These are phyloP conservation scores for Tor tambroides DNA, from an alignment of 2,113 vertebrate species.

Conservation along the genomic window DNA sequence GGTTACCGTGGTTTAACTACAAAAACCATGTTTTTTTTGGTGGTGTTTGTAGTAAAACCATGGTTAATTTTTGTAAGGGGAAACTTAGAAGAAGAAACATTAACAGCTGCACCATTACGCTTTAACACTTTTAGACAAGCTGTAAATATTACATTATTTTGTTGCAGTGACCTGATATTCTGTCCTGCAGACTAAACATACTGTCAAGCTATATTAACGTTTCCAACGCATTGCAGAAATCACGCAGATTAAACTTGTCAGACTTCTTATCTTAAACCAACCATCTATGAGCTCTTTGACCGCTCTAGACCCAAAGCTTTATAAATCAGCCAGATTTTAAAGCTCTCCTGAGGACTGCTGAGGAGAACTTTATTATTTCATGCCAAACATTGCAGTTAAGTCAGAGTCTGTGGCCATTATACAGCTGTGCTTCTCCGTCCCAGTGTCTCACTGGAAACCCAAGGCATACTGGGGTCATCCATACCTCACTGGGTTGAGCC, in stretches of 20 bases:
- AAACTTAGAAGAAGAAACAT: not conserved
- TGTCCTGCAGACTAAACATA: slow-evolving; percentile 45
- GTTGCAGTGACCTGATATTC: not conserved
- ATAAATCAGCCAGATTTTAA: slow-evolving; percentile 9
- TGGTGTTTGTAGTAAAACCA: not conserved
- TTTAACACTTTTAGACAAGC: not conserved
- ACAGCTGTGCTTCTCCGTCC: not conserved
- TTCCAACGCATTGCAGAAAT: not conserved
- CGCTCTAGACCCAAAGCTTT: not conserved
- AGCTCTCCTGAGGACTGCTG: slow-evolving; percentile 9
- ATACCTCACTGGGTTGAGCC: not conserved
- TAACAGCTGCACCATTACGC: not conserved
- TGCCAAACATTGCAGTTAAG: not conserved
- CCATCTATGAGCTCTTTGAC: slow-evolving; percentile 9
- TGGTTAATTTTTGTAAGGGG: not conserved
- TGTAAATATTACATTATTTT: not conserved
- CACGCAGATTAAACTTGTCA: not conserved
- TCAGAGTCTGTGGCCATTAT: not conserved
- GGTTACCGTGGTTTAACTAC: no score
- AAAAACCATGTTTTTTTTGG: no score
- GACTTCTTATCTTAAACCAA: slow-evolving; percentile 9
- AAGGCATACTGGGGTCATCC: not conserved
- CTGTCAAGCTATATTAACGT: slow-evolving; percentile 11
- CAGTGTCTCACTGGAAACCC: not conserved
- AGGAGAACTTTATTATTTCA: slow-evolving; percentile 6